Percentiles rank a stretch among this genome's conserved stretches.
These are phyloP conservation scores for Rhagologus leucostigma DNA, from an alignment of 2,113 vertebrate species.

Conservation along the genomic window DNA sequence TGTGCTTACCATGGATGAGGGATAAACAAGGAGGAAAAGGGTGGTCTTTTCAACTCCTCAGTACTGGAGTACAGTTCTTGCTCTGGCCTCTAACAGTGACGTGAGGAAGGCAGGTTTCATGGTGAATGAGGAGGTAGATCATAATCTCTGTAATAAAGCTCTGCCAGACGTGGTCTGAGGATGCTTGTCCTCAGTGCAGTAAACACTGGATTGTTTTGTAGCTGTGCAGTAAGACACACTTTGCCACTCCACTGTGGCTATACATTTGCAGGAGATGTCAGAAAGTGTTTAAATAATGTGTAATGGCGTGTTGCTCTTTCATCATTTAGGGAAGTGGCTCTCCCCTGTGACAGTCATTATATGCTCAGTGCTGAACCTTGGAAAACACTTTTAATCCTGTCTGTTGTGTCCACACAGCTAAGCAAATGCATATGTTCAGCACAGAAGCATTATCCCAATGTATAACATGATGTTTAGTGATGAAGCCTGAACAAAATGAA, in stretches of 20 bases:
- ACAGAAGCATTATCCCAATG: neutral
- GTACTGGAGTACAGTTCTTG: neutral
- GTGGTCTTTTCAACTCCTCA: neutral
- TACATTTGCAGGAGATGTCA: conserved; percentile 29
- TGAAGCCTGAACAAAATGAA: neutral
- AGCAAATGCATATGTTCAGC: neutral
- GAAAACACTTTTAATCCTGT: conserved; percentile 43
- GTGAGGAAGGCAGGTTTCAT: neutral
- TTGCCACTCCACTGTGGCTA: neutral
- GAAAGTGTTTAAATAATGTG: conserved; percentile 49
- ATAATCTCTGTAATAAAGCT: neutral
- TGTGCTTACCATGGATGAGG: neutral
- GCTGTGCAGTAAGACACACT: neutral
- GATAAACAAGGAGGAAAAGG: neutral
- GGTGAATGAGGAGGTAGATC: neutral
- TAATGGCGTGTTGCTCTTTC: conserved; percentile 46
- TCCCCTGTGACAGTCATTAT: conserved; percentile 59
- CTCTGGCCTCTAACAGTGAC: neutral
- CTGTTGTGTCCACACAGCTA: conserved; percentile 13
- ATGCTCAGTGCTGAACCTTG: conserved; percentile 41
- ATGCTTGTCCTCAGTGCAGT: neutral
- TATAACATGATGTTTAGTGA: neutral
- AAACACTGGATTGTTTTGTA: neutral
- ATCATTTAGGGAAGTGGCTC: conserved; percentile 50
- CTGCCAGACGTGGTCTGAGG: neutral